A percentile compares a stretch with the other conserved stretches of the same genome.
These are phyloP conservation scores for Paralvinella palmiformis DNA, from an alignment of 1,140 invertebrate species.

Conservation along the genomic window DNA sequence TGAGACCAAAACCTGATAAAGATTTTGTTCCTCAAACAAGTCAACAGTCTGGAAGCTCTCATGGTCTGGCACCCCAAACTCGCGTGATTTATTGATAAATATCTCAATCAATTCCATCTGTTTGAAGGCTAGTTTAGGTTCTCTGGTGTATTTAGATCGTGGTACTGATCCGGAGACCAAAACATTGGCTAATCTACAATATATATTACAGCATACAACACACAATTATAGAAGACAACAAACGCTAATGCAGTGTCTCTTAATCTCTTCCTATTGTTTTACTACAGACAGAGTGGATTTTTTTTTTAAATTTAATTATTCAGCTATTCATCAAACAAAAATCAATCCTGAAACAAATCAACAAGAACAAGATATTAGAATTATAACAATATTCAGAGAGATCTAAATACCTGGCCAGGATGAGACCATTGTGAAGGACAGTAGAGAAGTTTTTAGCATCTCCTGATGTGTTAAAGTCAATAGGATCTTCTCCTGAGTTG, in stretches of 20 bases:
- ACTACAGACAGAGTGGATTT: too few species aligned
- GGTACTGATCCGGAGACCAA: constrained; percentile 23
- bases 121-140: constrained; percentile 35
- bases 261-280: too few species aligned
- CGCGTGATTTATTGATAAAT: constrained; percentile 74
- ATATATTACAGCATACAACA: neutral
- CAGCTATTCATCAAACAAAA: too few species aligned
- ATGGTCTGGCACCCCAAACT: constrained; percentile 81
- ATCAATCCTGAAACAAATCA: neutral
- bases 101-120: constrained; percentile 92
- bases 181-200: constrained; percentile 29
- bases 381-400: constrained; percentile 32
- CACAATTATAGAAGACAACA: constrained; percentile 20
- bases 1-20: constrained; percentile 91
- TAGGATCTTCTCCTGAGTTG: constrained; percentile 1
- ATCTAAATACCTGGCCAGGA: constrained; percentile 40
- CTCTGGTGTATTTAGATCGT: constrained; percentile 12
- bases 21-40: constrained; percentile 90
- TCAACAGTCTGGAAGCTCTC: constrained; percentile 96
- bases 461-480: constrained; percentile 9
- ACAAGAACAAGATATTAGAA: constrained; percentile 45
- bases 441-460: constrained; percentile 2
- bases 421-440: constrained; percentile 39
- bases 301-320: too few species aligned
- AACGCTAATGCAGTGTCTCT: too few species aligned